Evolutionary conservation across 2,797 vertebrate genomes (phyloP).

Genomic region (Scomberomorus guttatus): DNA sequence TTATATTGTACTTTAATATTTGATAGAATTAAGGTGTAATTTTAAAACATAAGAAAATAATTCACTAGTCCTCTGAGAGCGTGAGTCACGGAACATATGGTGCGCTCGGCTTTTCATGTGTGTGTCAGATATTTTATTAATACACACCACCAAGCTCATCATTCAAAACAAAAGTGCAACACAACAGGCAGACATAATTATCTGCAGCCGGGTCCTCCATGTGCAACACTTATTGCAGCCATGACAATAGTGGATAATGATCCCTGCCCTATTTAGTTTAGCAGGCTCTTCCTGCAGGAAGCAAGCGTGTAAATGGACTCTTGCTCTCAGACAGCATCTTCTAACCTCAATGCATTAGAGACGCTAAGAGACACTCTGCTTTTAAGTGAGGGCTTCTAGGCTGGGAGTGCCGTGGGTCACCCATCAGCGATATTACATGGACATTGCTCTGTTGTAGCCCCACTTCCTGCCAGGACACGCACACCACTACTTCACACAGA

Average conservation of each 20-base stretch:
- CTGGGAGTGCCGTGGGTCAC: conserved; percentile 66
- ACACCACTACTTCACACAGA: conserved; percentile 53
- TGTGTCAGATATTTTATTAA: conserved; percentile 72
- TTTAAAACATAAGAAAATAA: conserved; percentile 44
- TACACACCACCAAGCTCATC: conserved; percentile 59
- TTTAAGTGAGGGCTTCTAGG: conserved; percentile 72
- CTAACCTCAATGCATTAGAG: conserved; percentile 79
- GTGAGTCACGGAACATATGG: conserved; percentile 60
- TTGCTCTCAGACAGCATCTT: conserved; percentile 69
- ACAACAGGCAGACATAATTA: conserved; percentile 69
- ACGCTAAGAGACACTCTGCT: conserved; percentile 72
- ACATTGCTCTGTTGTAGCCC: conserved; percentile 55
- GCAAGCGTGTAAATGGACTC: conserved; percentile 66
- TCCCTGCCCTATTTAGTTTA: conserved; percentile 71
- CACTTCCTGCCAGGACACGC: conserved; percentile 52
- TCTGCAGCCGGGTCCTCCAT: conserved; percentile 51
- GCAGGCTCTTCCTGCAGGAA: conserved; percentile 67
- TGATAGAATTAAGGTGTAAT: conserved; percentile 44
- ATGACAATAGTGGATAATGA: conserved; percentile 70
- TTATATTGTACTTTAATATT: conserved; percentile 42
- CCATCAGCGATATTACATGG: conserved; percentile 72
- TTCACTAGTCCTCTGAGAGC: conserved; percentile 31
- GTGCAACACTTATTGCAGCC: conserved; percentile 58
- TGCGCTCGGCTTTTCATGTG: conserved; percentile 51
- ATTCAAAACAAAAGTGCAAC: conserved; percentile 61